These are phyloP conservation scores for Lamproptera curius DNA, from an alignment of 2,888 invertebrate genomes.

Conservation along the genomic window DNA sequence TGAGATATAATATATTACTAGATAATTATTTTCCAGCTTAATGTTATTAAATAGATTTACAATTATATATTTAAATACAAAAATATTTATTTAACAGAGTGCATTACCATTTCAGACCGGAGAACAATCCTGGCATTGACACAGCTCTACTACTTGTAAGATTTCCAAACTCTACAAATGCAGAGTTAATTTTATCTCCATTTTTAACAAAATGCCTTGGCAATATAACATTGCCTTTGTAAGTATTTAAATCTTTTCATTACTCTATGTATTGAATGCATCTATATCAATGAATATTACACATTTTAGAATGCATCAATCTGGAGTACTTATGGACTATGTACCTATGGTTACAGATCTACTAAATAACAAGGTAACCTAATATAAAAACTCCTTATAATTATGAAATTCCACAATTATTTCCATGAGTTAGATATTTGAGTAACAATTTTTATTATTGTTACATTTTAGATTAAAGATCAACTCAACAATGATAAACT, in stretches of 20 bases:
- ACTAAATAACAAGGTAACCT: slow-evolving; percentile 69
- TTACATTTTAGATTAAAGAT: slow-evolving; percentile 56
- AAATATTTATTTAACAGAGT: too few species aligned
- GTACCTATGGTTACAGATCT: slow-evolving; percentile 73
- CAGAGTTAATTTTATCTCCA: slow-evolving; percentile 69
- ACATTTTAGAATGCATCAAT: slow-evolving; percentile 65
- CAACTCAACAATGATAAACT: slow-evolving; percentile 64
- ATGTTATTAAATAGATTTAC: too few species aligned
- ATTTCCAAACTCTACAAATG: slow-evolving; percentile 75
- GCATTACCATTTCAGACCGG: slow-evolving; percentile 49
- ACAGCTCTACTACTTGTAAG: slow-evolving; percentile 76
- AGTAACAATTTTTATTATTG: too few species aligned
- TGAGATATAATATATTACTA: background rate
- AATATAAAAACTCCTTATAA: too few species aligned
- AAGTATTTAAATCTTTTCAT: slow-evolving; percentile 35
- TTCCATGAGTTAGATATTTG: too few species aligned
- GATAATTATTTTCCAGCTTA: slow-evolving; percentile 2
- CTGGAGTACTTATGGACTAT: slow-evolving; percentile 77
- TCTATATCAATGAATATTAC: background rate
- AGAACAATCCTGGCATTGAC: slow-evolving; percentile 68
- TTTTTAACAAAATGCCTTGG: slow-evolving; percentile 65
- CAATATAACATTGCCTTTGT: slow-evolving; percentile 64
- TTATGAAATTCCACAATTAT: too few species aligned
- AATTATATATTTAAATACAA: too few species aligned
- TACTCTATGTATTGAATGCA: background rate